phyloP scores from a whole-genome alignment of 2,113 vertebrate genomes.

The Zosterops pallidus region DNA sequence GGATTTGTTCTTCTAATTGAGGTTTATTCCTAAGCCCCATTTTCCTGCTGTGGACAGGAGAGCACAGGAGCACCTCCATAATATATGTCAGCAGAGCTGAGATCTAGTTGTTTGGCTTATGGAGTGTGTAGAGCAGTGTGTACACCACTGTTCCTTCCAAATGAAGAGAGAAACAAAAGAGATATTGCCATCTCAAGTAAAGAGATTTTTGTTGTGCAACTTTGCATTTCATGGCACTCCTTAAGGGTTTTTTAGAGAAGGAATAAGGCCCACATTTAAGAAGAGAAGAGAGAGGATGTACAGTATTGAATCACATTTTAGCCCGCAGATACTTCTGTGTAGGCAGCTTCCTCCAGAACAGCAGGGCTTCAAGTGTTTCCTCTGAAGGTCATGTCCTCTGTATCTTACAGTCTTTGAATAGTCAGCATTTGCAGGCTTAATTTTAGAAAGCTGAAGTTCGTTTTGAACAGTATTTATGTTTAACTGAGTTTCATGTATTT shows the following conservation, averaged over 20 bases:
- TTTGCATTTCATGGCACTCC: accelerated
- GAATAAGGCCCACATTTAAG: not conserved
- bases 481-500: not conserved
- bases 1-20: not conserved
- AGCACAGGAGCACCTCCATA: not conserved
- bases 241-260: not conserved
- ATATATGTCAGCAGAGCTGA: not conserved
- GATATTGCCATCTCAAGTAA: not conserved
- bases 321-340: not conserved
- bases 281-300: not conserved
- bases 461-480: not conserved
- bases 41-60: not conserved
- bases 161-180: not conserved
- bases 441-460: not conserved
- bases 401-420: not conserved
- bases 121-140: not conserved
- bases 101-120: not conserved
- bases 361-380: not conserved
- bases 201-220: not conserved
- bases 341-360: not conserved
- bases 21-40: not conserved
- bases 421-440: not conserved
- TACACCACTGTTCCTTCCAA: not conserved
- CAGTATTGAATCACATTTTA: not conserved
- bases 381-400: not conserved